Percentiles rank a stretch among this genome's conserved stretches.
phyloP scores from a whole-genome alignment of 2,113 vertebrate genomes.

The Chionodraco myersi region DNA sequence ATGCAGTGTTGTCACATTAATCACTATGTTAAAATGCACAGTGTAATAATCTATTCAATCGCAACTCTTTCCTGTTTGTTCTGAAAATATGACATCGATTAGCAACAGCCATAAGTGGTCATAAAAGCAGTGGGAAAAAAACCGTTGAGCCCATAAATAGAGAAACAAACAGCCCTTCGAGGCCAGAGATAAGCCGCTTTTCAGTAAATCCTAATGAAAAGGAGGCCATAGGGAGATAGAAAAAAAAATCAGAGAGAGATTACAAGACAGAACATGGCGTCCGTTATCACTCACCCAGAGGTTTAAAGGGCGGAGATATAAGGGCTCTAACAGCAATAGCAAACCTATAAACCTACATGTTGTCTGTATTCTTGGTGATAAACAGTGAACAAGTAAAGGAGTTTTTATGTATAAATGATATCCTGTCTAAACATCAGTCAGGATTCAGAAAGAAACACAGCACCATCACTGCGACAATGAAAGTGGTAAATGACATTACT shows the following conservation, averaged over 20 bases:
- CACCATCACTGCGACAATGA: too few relatives aligned
- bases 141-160: conserved; percentile 44
- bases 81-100: conserved; percentile 9
- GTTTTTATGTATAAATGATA: too few relatives aligned
- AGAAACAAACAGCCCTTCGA: conserved; percentile 51
- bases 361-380: too few relatives aligned
- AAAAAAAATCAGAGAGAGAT: conserved; percentile 34
- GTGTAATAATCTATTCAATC: not conserved
- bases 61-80: not conserved
- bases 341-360: conserved; percentile 2
- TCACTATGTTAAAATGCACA: not conserved
- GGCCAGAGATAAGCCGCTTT: conserved; percentile 76
- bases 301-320: conserved; percentile 19
- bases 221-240: conserved; percentile 37
- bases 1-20: not conserved
- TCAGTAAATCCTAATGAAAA: conserved; percentile 69
- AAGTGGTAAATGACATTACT: too few relatives aligned
- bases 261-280: conserved; percentile 45
- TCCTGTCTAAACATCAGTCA: too few relatives aligned
- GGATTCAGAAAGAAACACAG: too few relatives aligned
- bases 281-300: conserved; percentile 40
- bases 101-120: not conserved
- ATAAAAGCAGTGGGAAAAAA: conserved; percentile 19
- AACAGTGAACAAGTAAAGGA: too few relatives aligned
- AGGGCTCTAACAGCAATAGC: not conserved